These are phyloP conservation scores for Saturnia pavonia DNA, from an alignment of 2,888 invertebrate species.

Conservation along the genomic window DNA sequence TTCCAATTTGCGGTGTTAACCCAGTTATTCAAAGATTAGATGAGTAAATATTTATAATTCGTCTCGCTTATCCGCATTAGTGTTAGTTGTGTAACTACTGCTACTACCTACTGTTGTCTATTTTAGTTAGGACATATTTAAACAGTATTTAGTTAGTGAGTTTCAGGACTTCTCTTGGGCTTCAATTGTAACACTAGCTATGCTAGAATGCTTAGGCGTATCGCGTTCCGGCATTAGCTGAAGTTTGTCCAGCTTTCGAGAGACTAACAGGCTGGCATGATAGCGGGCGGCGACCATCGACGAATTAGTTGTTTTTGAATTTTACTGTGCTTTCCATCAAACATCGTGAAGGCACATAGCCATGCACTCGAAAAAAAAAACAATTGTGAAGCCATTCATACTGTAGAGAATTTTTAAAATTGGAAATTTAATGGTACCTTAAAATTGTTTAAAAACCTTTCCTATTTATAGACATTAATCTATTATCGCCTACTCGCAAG, in stretches of 20 bases:
- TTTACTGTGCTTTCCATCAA: too few relatives aligned
- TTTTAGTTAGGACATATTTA: background rate
- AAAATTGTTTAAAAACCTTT: too few relatives aligned
- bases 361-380: too few relatives aligned
- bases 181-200: background rate
- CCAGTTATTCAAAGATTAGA: slow-evolving; percentile 17
- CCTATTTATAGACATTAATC: too few relatives aligned
- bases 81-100: background rate
- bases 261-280: too few relatives aligned
- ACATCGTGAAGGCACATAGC: background rate
- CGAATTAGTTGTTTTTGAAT: too few relatives aligned
- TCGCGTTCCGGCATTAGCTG: too few relatives aligned
- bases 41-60: slow-evolving; percentile 21
- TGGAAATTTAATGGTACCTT: background rate
- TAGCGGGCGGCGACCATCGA: too few relatives aligned
- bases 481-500: too few relatives aligned
- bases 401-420: background rate
- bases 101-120: too few relatives aligned
- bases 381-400: background rate
- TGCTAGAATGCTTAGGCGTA: too few relatives aligned
- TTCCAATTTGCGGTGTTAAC: slow-evolving; percentile 19
- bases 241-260: too few relatives aligned
- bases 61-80: background rate
- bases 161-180: background rate
- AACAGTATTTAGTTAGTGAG: background rate